These are phyloP conservation scores for Dromius quadrimaculatus DNA, from an alignment of 2,888 invertebrate species.

Conservation along the genomic window DNA sequence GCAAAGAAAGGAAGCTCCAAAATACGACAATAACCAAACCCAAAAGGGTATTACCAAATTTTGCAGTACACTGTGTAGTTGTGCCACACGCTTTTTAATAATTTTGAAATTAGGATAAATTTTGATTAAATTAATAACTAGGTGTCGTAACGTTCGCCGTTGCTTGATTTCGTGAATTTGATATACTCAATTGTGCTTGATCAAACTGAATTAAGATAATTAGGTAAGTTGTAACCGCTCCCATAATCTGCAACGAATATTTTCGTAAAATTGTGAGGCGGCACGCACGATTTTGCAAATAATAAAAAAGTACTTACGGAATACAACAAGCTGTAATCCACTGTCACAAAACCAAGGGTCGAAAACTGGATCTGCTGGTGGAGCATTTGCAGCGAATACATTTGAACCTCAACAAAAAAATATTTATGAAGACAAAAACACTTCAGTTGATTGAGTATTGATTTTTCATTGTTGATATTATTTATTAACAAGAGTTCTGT, in stretches of 20 bases:
- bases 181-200: conserved; percentile 53
- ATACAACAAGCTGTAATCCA: conserved; percentile 67
- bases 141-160: conserved; percentile 7
- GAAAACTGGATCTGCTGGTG: conserved; percentile 67
- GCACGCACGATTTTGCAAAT: conserved; percentile 10
- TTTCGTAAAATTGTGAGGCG: conserved; percentile 41
- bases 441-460: conserved; percentile 4
- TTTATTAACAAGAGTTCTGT: neutral
- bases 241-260: conserved; percentile 62
- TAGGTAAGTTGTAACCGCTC: conserved; percentile 66
- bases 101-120: neutral
- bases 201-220: conserved; percentile 67
- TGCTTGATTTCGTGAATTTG: conserved; percentile 37
- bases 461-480: conserved; percentile 11
- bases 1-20: too few relatives aligned
- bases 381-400: conserved; percentile 67
- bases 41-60: too few relatives aligned
- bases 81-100: conserved; percentile 14
- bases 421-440: conserved; percentile 13
- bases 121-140: neutral
- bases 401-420: conserved; percentile 63
- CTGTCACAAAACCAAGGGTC: conserved; percentile 67
- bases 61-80: conserved; percentile 12
- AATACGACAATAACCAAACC: too few relatives aligned
- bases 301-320: conserved; percentile 61